These are phyloP conservation scores for Lacerta viridis DNA, from an alignment of 2,797 vertebrate genomes.

Conservation along the genomic window DNA sequence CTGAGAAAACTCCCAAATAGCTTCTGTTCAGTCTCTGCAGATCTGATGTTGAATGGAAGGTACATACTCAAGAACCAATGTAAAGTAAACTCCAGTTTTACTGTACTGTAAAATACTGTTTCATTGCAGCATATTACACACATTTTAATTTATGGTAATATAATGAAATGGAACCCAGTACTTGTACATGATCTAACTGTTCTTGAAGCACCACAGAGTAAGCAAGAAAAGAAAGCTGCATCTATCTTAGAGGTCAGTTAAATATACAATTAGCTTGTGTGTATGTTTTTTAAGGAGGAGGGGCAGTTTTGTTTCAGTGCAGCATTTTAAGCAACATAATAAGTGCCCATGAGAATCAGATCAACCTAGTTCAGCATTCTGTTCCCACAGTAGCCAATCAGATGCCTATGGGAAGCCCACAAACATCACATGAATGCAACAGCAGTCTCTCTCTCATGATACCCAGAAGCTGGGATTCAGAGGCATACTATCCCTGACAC, in stretches of 20 bases:
- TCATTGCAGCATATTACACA: neutral
- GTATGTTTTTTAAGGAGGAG: no score
- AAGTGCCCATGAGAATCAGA: no score
- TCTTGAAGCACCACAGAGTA: neutral
- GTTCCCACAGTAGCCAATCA: no score
- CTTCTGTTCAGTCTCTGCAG: neutral
- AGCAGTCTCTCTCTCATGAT: no score
- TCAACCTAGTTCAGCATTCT: no score
- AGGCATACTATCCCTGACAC: no score
- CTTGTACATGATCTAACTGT: neutral
- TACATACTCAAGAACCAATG: neutral
- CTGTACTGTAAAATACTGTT: neutral
- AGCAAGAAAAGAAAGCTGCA: neutral
- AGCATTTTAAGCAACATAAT: neutral
- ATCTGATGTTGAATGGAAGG: neutral
- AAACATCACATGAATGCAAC: no score
- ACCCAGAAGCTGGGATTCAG: no score
- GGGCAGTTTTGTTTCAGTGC: neutral
- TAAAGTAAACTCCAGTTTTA: neutral
- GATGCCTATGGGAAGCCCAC: no score
- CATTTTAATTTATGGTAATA: neutral
- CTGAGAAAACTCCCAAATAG: neutral
- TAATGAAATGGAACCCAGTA: neutral
- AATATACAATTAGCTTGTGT: neutral
- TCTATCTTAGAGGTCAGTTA: neutral